A percentile compares a stretch with the other conserved stretches of the same genome.
phyloP scores from a whole-genome alignment of 53 echinoderm and acorn worm genomes.

The Echinometra lucunter region DNA sequence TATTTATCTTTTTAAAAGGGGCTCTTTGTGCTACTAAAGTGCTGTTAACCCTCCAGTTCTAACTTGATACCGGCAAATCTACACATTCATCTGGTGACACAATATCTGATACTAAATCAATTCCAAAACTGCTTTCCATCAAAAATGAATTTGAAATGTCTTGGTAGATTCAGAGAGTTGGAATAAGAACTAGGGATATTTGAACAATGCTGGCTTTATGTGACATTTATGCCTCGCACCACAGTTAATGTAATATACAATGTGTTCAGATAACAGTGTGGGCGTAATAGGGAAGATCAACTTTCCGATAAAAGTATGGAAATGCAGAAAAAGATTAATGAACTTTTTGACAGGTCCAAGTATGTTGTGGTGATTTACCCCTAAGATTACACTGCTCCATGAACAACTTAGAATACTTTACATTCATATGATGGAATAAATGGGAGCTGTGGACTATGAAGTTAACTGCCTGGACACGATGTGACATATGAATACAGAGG shows the following conservation, averaged over 20 bases:
- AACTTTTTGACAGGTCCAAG: slow-evolving; percentile 48
- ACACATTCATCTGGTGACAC: background rate
- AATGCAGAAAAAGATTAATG: slow-evolving; percentile 11
- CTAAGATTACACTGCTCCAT: background rate
- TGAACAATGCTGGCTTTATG: slow-evolving; percentile 13
- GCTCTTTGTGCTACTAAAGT: slow-evolving; percentile 33
- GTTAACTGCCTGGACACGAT: slow-evolving; percentile 17
- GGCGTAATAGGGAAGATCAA: slow-evolving; percentile 45
- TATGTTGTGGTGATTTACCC: slow-evolving; percentile 14
- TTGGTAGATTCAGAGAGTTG: background rate
- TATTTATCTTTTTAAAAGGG: background rate
- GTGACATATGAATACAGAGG: slow-evolving; percentile 24
- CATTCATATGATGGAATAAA: slow-evolving; percentile 19
- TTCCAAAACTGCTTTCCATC: background rate
- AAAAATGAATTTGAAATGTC: background rate
- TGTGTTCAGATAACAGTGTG: background rate
- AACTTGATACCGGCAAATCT: background rate
- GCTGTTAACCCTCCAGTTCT: background rate
- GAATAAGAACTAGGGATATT: background rate
- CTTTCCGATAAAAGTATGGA: slow-evolving; percentile 13
- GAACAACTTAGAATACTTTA: slow-evolving; percentile 24
- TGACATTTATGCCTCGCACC: background rate
- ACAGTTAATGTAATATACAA: background rate
- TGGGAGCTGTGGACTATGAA: background rate
- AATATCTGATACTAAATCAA: background rate